Percentiles rank a stretch among this genome's conserved stretches.
These are phyloP conservation scores for Hemiprocne comata DNA, from an alignment of 2,113 vertebrate species.

Conservation along the genomic window DNA sequence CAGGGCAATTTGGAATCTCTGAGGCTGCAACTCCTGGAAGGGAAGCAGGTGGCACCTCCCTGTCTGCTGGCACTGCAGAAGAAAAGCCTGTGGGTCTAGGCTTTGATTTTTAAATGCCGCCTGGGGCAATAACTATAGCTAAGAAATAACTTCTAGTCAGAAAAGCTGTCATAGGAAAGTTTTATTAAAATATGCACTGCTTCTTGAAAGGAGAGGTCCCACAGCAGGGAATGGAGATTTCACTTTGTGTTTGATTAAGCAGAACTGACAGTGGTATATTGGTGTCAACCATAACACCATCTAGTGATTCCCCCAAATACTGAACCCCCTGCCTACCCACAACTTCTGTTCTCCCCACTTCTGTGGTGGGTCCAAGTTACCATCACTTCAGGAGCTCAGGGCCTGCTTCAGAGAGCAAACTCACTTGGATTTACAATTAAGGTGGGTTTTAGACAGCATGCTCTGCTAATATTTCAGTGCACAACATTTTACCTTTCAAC, in stretches of 20 bases:
- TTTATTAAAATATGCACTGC: not conserved
- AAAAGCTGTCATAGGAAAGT: not conserved
- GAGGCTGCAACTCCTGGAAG: not conserved
- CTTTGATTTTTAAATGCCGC: not conserved
- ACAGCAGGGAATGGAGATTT: not conserved
- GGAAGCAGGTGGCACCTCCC: not conserved
- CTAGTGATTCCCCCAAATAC: not conserved
- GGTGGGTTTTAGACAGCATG: not conserved
- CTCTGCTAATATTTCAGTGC: not conserved
- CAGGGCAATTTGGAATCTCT: not conserved
- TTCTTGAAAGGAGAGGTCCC: not conserved
- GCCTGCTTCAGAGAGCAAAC: not conserved
- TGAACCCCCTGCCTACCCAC: not conserved
- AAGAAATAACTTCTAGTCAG: not conserved
- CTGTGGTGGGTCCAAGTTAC: not conserved
- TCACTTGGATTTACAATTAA: not conserved
- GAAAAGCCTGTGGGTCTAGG: not conserved
- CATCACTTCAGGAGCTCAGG: not conserved
- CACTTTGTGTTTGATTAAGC: not conserved
- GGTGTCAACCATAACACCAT: not conserved
- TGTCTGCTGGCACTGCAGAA: not conserved
- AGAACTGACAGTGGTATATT: not conserved
- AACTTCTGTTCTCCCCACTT: not conserved
- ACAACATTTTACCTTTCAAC: slow-evolving; percentile 14
- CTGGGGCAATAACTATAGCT: not conserved